phyloP scores from a whole-genome alignment of 2,113 vertebrate species.

The Callospermophilus lateralis region DNA sequence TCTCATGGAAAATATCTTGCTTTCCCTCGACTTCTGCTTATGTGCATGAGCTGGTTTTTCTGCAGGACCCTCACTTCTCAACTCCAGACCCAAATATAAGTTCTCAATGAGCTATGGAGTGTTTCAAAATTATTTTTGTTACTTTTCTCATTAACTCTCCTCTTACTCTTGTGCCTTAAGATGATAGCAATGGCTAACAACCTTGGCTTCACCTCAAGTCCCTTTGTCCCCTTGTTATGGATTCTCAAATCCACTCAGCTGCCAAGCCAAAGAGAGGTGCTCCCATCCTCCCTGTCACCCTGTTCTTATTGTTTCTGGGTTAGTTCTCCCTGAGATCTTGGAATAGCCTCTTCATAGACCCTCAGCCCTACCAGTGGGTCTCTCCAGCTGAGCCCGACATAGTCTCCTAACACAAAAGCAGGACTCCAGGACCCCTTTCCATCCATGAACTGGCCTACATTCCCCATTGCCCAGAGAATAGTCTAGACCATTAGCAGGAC shows the following conservation, averaged over 20 bases:
- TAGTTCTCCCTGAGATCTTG: background rate
- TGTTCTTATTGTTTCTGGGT: background rate
- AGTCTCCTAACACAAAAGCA: background rate
- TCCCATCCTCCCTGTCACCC: background rate
- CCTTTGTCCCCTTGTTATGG: background rate
- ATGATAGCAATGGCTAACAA: background rate
- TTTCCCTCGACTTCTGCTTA: rapidly evolving
- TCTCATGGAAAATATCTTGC: background rate
- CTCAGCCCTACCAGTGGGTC: background rate
- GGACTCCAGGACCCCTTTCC: background rate
- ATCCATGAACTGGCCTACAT: background rate
- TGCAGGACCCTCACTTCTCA: background rate
- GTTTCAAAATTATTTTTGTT: background rate
- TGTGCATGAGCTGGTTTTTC: background rate
- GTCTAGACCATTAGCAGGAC: background rate
- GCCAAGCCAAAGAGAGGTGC: background rate
- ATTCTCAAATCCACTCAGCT: background rate
- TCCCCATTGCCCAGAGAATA: background rate
- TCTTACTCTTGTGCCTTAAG: background rate
- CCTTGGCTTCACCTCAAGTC: background rate
- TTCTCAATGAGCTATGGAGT: background rate
- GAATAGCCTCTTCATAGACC: background rate
- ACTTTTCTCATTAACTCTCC: background rate
- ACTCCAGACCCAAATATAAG: background rate
- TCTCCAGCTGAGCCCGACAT: background rate